Conservation (phyloP, 2,113 vertebrate species). For the Sisor rabdophorus region DNA sequence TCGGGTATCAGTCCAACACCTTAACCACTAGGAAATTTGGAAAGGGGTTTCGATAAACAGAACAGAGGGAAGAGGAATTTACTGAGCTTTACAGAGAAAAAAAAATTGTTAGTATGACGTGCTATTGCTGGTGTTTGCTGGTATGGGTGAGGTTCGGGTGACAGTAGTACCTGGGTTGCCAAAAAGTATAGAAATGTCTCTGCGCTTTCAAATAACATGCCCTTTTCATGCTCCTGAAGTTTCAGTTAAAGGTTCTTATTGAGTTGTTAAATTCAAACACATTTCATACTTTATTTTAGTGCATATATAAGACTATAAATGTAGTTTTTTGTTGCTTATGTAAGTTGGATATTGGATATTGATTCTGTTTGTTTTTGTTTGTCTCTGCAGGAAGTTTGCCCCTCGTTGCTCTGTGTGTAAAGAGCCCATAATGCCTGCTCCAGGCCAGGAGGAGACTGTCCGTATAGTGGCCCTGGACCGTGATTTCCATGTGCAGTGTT, state of each 20-base stretch:
- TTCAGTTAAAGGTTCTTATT: neutral
- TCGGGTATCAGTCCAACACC: no score
- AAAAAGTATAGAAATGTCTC: no score
- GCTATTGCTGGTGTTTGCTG: no score
- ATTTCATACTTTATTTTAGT: neutral
- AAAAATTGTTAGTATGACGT: no score
- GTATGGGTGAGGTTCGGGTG: no score
- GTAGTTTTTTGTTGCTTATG: neutral
- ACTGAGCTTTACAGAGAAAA: no score
- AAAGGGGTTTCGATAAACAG: no score
- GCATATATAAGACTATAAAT: neutral
- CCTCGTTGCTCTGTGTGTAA: constrained; percentile 94
- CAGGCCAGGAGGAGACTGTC: constrained; percentile 95
- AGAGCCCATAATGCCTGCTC: constrained; percentile 94
- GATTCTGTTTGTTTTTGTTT: neutral
- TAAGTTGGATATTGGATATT: neutral
- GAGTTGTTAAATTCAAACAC: neutral
- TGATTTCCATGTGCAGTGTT: constrained; percentile 96
- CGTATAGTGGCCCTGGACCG: constrained; percentile 96
- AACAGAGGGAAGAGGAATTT: no score
- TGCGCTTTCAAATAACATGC: neutral
- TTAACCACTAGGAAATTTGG: no score
- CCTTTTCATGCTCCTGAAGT: no score
- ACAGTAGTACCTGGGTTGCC: no score
- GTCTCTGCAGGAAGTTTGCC: constrained; percentile 86